Conservation (phyloP, 2,113 vertebrate genomes). For the Cryptotis parvus region DNA sequence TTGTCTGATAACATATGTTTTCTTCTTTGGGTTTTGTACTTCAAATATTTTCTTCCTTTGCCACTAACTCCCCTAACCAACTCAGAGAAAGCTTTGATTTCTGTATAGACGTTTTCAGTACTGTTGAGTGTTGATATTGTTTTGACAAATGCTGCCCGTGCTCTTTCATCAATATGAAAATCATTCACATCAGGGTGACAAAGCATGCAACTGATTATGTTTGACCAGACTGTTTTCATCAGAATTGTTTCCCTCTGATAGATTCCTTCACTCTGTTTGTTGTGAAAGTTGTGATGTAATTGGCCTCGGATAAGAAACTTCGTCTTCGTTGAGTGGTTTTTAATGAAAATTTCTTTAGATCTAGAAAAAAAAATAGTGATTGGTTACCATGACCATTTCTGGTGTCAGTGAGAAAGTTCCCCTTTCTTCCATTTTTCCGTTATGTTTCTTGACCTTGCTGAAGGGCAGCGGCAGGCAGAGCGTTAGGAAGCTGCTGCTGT, state of each 20-base stretch:
- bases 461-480: background rate
- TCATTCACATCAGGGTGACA: constrained; percentile 23
- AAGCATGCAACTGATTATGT: background rate
- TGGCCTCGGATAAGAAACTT: constrained; percentile 42
- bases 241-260: constrained; percentile 24
- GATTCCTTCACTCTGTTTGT: constrained; percentile 22
- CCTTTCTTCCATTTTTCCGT: background rate
- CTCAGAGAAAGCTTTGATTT: constrained; percentile 51
- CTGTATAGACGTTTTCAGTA: background rate
- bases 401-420: background rate
- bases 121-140: constrained; percentile 45
- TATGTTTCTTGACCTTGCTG: background rate
- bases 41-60: constrained; percentile 52
- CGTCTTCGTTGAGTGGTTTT: constrained; percentile 59
- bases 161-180: constrained; percentile 50
- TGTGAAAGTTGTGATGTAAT: constrained; percentile 36
- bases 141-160: constrained; percentile 49
- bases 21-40: constrained; percentile 57
- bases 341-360: constrained; percentile 34
- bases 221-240: constrained; percentile 44
- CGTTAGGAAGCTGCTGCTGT: background rate
- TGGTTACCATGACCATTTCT: constrained; percentile 11
- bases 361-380: background rate
- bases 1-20: constrained; percentile 66
- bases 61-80: constrained; percentile 38